A percentile compares a stretch with the other conserved stretches of the same genome.
Evolutionary conservation across 1,140 invertebrate genomes (phyloP).

Genomic region (Drosophila leontia): DNA sequence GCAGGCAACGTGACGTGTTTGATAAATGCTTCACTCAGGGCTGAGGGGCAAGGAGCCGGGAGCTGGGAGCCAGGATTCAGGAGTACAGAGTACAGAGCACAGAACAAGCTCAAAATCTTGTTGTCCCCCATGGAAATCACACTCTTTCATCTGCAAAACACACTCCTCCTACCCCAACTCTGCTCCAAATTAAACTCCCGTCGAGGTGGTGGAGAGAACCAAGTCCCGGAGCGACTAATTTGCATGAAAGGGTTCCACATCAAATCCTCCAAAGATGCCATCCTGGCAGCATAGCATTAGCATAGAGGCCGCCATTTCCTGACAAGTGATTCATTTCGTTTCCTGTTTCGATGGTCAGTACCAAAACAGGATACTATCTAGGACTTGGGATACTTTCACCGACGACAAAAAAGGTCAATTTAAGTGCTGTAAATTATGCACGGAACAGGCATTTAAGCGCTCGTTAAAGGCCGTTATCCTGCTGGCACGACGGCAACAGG

Average conservation of each 20-base stretch:
- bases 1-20: slow-evolving; percentile 16
- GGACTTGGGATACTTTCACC: neutral
- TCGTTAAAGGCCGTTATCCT: slow-evolving; percentile 65
- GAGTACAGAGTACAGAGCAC: neutral
- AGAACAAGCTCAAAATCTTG: neutral
- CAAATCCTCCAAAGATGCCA: slow-evolving; percentile 8
- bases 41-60: neutral
- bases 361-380: neutral
- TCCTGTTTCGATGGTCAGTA: neutral
- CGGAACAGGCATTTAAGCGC: slow-evolving; percentile 63
- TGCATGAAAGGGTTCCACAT: slow-evolving; percentile 49
- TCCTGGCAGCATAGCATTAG: slow-evolving; percentile 15
- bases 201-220: no score
- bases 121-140: slow-evolving; percentile 38
- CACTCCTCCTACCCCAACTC: neutral
- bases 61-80: neutral
- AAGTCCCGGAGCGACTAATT: slow-evolving; percentile 37
- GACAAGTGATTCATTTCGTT: slow-evolving; percentile 23
- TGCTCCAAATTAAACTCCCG: slow-evolving; percentile 16
- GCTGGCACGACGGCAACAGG: neutral
- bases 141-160: slow-evolving; percentile 21
- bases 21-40: slow-evolving; percentile 5
- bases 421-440: slow-evolving; percentile 71
- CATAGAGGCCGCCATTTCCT: slow-evolving; percentile 11
- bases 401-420: slow-evolving; percentile 66